phyloP scores from a whole-genome alignment of 2,113 vertebrate species.

The Corapipo altera region DNA sequence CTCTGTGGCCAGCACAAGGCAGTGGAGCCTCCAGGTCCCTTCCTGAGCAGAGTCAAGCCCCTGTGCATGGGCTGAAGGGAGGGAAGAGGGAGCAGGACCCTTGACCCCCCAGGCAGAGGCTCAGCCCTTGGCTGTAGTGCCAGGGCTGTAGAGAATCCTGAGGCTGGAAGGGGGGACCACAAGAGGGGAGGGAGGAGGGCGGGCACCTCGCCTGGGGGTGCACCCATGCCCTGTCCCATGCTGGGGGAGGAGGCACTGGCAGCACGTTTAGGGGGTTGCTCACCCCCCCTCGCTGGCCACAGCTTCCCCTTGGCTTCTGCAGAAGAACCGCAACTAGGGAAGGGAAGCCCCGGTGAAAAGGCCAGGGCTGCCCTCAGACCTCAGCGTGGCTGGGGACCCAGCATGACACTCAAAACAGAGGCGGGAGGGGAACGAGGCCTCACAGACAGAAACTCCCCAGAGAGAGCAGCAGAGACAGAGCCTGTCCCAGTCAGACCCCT shows the following conservation, averaged over 20 bases:
- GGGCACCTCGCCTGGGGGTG: fast-evolving
- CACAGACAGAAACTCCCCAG: not conserved
- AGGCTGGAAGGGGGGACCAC: fast-evolving
- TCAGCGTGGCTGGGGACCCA: fast-evolving
- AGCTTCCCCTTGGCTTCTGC: slow-evolving; percentile 41
- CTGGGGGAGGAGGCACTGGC: not conserved
- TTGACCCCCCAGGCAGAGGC: not conserved
- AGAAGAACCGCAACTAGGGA: not conserved
- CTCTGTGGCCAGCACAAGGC: fast-evolving
- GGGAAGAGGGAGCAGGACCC: not conserved
- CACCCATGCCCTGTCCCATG: fast-evolving
- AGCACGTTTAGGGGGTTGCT: fast-evolving
- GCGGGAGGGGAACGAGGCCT: not conserved
- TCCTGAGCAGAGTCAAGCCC: not conserved
- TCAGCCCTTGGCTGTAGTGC: not conserved
- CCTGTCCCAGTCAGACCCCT: fast-evolving
- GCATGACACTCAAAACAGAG: not conserved
- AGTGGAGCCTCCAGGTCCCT: fast-evolving
- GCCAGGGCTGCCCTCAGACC: not conserved
- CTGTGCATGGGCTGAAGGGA: fast-evolving
- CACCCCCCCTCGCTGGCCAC: fast-evolving
- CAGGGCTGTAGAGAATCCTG: fast-evolving
- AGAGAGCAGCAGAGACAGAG: not conserved
- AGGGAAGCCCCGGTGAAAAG: not conserved
- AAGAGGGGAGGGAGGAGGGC: fast-evolving